These are phyloP conservation scores for Synodontis membranacea DNA, from an alignment of 2,113 vertebrate species.

Conservation along the genomic window DNA sequence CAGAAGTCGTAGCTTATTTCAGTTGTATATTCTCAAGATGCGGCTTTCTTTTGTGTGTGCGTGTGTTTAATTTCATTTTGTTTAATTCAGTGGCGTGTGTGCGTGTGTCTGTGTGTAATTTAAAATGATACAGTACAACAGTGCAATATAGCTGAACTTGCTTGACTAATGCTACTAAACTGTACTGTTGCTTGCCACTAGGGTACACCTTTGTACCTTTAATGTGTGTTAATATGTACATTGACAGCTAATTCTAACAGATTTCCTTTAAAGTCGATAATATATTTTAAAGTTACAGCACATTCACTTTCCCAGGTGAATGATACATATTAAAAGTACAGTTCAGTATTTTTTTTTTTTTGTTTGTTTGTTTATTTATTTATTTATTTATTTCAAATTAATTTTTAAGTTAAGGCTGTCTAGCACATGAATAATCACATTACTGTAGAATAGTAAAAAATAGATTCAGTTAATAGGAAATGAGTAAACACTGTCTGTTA, in stretches of 20 bases:
- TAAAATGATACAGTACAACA: neutral
- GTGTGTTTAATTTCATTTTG: neutral
- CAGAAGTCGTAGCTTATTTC: neutral
- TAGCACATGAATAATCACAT: neutral
- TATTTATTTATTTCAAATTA: too few species aligned
- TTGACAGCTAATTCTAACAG: neutral
- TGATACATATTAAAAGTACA: neutral
- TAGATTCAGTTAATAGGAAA: neutral
- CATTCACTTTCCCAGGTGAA: neutral
- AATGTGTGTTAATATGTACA: neutral
- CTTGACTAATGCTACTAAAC: neutral
- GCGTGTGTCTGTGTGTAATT: neutral
- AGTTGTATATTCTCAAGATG: slow-evolving; percentile 55
- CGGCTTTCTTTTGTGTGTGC: slow-evolving; percentile 48
- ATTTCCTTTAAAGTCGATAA: neutral
- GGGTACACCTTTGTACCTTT: neutral
- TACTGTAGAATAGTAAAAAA: neutral
- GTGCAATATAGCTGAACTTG: neutral
- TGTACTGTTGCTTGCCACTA: neutral
- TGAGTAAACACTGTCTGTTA: neutral
- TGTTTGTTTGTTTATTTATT: too few species aligned
- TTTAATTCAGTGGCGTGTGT: slow-evolving; percentile 14
- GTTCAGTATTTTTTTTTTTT: neutral
- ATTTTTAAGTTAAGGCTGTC: neutral
- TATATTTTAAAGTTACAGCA: neutral